phyloP scores from a whole-genome alignment of 92 coral and sea anemone species.

The Blastomussa wellsi region DNA sequence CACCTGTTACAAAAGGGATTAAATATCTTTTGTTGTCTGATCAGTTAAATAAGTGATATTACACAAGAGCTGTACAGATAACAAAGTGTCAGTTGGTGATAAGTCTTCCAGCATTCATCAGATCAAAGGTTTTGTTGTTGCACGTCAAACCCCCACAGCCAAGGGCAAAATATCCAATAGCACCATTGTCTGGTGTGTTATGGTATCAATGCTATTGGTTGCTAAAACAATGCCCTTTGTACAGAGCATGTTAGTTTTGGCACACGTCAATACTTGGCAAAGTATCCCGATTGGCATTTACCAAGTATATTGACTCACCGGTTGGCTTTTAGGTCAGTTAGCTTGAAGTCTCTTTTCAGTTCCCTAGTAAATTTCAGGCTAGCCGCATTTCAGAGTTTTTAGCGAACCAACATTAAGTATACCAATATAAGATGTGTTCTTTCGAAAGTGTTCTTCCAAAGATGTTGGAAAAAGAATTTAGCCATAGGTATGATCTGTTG shows the following conservation, averaged over 20 bases:
- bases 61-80: constrained; percentile 30
- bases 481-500: constrained; percentile 22
- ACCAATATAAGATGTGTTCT: constrained; percentile 24
- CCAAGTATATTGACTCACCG: constrained; percentile 1
- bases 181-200: constrained; percentile 15
- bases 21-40: constrained; percentile 44
- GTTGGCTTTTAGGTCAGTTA: constrained; percentile 23
- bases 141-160: not conserved
- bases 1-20: constrained; percentile 21
- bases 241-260: constrained; percentile 13
- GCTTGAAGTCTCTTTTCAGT: not conserved
- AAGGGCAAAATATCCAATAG: constrained; percentile 12
- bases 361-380: constrained; percentile 8
- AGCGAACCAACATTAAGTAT: not conserved
- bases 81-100: constrained; percentile 19
- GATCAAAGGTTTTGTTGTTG: constrained; percentile 34
- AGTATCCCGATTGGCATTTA: not conserved
- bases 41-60: constrained; percentile 1
- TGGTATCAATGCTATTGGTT: constrained; percentile 14
- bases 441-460: constrained; percentile 28
- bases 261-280: constrained; percentile 40
- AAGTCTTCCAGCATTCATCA: constrained; percentile 19
- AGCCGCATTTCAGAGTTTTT: not conserved
- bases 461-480: constrained; percentile 44
- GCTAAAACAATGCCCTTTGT: constrained; percentile 26